Evolutionary conservation across 2,888 invertebrate species (phyloP).

Genomic region (Seira ritae): DNA sequence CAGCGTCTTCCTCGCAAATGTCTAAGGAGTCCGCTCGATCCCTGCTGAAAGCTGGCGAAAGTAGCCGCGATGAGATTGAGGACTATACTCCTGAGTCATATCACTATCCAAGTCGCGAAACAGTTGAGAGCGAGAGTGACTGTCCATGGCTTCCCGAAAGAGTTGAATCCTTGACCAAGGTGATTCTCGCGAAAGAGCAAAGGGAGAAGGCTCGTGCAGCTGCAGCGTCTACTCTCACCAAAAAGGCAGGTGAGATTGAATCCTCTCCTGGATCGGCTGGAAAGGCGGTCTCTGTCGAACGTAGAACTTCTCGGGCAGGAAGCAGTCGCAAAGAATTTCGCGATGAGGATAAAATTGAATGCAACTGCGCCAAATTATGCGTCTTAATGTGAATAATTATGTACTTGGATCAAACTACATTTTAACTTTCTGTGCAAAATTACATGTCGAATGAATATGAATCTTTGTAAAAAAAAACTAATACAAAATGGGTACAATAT

Average conservation of each 20-base stretch:
- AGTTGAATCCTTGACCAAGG: neutral
- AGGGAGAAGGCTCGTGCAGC: neutral
- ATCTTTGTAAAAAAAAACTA: too few relatives aligned
- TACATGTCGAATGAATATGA: too few relatives aligned
- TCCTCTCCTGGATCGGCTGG: neutral
- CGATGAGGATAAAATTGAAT: constrained; percentile 3
- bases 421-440: too few relatives aligned
- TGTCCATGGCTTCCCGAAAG: constrained; percentile 7
- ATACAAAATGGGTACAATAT: too few relatives aligned
- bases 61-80: constrained; percentile 37
- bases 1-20: constrained; percentile 19
- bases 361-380: constrained; percentile 33
- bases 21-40: constrained; percentile 21
- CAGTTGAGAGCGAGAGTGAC: constrained; percentile 31
- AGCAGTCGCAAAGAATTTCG: neutral
- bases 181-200: neutral
- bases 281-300: neutral
- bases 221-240: neutral
- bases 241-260: neutral
- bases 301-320: neutral
- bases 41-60: constrained; percentile 30
- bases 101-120: neutral
- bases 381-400: constrained; percentile 16
- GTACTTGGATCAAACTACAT: too few relatives aligned
- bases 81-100: neutral